Percentiles rank a stretch among this genome's conserved stretches.
phyloP scores from a whole-genome alignment of 2,113 vertebrate genomes.

The Bos taurus region DNA sequence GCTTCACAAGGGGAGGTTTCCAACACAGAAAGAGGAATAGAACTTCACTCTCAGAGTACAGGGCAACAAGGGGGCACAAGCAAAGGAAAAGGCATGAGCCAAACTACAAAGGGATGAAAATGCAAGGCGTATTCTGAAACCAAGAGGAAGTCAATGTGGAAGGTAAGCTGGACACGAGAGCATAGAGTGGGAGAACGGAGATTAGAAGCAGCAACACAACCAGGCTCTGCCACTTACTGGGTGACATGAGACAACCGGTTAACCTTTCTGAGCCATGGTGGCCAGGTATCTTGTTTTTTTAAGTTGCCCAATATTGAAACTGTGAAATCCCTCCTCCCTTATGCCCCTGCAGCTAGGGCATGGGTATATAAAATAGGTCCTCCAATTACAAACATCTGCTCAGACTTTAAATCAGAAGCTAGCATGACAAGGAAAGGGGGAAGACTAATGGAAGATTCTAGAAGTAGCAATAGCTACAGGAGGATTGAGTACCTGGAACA shows the following conservation, averaged over 20 bases:
- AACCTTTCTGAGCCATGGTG: neutral
- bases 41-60: slow-evolving; percentile 17
- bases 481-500: neutral
- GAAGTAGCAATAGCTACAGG: neutral
- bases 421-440: neutral
- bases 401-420: neutral
- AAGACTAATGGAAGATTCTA: neutral
- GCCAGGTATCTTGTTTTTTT: neutral
- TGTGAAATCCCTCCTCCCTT: neutral
- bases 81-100: neutral
- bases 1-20: neutral
- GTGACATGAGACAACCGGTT: neutral
- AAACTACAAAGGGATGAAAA: slow-evolving; percentile 29
- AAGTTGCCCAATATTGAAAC: neutral
- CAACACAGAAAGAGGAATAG: neutral
- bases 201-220: neutral
- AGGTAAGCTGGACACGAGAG: neutral
- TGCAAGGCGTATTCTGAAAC: neutral
- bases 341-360: neutral
- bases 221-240: neutral
- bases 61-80: neutral
- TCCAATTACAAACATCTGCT: neutral
- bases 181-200: neutral
- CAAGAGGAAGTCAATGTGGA: neutral
- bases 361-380: neutral